phyloP scores from a whole-genome alignment of 2,113 vertebrate genomes.

The Arizona elegans region DNA sequence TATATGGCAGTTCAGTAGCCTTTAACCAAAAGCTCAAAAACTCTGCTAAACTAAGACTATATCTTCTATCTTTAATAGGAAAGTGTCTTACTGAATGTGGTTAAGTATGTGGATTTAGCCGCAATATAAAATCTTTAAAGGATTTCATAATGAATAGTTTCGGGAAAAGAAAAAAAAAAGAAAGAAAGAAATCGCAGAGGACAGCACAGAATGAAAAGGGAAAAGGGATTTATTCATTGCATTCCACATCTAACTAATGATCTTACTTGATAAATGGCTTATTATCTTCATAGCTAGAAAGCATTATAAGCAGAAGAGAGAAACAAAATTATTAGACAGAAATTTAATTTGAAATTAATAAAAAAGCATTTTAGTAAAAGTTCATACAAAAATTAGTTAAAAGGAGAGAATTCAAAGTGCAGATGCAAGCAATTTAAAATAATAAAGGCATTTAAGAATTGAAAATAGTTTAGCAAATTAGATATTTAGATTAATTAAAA shows the following conservation, averaged over 20 bases:
- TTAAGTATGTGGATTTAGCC: conserved; percentile 70
- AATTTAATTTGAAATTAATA: conserved; percentile 87
- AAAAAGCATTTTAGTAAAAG: conserved; percentile 78
- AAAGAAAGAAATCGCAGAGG: conserved; percentile 59
- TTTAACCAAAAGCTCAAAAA: conserved; percentile 64
- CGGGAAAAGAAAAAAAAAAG: conserved; percentile 56
- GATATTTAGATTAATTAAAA: conserved; percentile 71
- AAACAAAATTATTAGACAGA: conserved; percentile 93
- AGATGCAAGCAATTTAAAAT: conserved; percentile 78
- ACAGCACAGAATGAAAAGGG: conserved; percentile 73
- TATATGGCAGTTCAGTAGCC: conserved; percentile 74
- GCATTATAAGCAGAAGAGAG: conserved; percentile 98
- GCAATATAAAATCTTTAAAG: conserved; percentile 66
- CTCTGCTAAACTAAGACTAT: conserved; percentile 70
- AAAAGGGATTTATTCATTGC: conserved; percentile 75
- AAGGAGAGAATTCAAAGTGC: conserved; percentile 78
- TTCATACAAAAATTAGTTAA: conserved; percentile 76
- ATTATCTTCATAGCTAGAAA: conserved; percentile 99
- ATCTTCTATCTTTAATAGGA: conserved; percentile 64
- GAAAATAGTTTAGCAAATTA: conserved; percentile 73
- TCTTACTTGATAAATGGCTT: conserved; percentile 99
- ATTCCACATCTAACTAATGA: conserved; percentile 89
- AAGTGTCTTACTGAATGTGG: conserved; percentile 71
- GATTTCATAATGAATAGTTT: conserved; percentile 74
- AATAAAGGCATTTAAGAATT: conserved; percentile 74